Base-by-base conservation (phyloP, 2,113 vertebrate genomes). In the Lophura nycthemera region DNA sequence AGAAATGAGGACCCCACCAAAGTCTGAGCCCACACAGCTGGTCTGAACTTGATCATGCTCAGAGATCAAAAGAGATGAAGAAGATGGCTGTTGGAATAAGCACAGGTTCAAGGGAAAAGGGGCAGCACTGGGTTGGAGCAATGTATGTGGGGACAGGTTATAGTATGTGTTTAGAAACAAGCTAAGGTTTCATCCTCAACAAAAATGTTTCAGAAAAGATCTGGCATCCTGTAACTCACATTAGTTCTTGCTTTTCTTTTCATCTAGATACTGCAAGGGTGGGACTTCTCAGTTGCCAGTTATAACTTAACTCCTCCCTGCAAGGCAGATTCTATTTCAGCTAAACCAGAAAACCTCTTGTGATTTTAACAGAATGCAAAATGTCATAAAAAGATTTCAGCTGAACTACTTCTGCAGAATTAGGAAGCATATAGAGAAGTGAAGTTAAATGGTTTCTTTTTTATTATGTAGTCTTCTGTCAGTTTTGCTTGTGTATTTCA, bases 241-340 rank as follows among this genome's bases (percentile, higher is more conserved):
- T 91, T 80, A 79, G 88, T 93, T 90, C 29, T 74, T 63, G 7
- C 5, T n/a, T 76, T 79, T 72, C 87, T 78, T 87, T 66, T 82
- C 36, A 34, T 57, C 25, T 83, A 79, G 71, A 67, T 92, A 54
- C 12, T 54, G 52, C 14, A 29, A 54, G 27, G 52, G 25, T 27
- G 27, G 52, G 52, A 72, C 52, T 93, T 94, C 47, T 89, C 42
- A 71, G 56, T 57, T 93, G 67, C 92, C 79, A 91, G 64, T 6
- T 56, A 29, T 61, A 90, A 91, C 83, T 89, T 76, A 30, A 79
- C 80, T 83, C 91, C 7, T 52, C 43, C 18, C 19, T 86, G 69
- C 76, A 61, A 95, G 61, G 75, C 34, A 90, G 56, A 67, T 78
- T 80, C 60, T 90, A 4, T 80, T 92, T 93, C 73, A 80, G 79